These are phyloP conservation scores for Trypoxylon attenuatum DNA, from an alignment of 2,888 invertebrate species.

Conservation along the genomic window DNA sequence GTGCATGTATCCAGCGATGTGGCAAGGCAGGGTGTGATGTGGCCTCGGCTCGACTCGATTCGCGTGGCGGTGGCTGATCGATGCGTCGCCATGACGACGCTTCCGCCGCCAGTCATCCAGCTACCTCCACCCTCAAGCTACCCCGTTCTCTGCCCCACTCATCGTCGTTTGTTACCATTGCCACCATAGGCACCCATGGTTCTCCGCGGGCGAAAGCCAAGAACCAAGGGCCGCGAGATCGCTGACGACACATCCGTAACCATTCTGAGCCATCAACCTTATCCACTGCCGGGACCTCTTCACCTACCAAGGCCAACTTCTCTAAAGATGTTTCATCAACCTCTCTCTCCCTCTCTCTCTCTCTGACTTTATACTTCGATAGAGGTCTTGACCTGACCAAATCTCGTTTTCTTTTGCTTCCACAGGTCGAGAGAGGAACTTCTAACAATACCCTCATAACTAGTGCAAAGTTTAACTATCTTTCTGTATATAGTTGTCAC, in stretches of 20 bases:
- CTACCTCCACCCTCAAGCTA: constrained; percentile 53
- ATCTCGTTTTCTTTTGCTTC: no score
- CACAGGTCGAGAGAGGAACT: no score
- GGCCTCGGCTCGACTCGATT: constrained; percentile 63
- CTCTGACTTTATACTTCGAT: no score
- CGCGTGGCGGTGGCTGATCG: constrained; percentile 76
- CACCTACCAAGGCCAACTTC: constrained; percentile 2
- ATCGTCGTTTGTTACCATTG: constrained; percentile 65
- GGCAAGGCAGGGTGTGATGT: constrained; percentile 43
- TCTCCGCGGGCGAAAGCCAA: constrained; percentile 30
- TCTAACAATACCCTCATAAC: no score
- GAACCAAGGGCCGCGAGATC: no score
- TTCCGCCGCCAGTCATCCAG: constrained; percentile 74
- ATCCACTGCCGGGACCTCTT: constrained; percentile 7
- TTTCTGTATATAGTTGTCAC: no score
- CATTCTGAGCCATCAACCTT: constrained; percentile 15
- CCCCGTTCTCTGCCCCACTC: constrained; percentile 48
- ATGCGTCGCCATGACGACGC: constrained; percentile 82
- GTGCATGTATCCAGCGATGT: constrained; percentile 23
- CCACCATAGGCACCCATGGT: constrained; percentile 53
- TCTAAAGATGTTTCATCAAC: not conserved
- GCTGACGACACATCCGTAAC: constrained; percentile 32
- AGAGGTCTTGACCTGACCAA: not conserved
- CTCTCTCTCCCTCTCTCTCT: no score
- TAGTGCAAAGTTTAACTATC: no score